Evolutionary conservation across 35 echinoderm and acorn worm genomes (phyloP), one percentile per base, ranked within the genome.

Genomic region (Apostichopus parvimensis): DNA sequence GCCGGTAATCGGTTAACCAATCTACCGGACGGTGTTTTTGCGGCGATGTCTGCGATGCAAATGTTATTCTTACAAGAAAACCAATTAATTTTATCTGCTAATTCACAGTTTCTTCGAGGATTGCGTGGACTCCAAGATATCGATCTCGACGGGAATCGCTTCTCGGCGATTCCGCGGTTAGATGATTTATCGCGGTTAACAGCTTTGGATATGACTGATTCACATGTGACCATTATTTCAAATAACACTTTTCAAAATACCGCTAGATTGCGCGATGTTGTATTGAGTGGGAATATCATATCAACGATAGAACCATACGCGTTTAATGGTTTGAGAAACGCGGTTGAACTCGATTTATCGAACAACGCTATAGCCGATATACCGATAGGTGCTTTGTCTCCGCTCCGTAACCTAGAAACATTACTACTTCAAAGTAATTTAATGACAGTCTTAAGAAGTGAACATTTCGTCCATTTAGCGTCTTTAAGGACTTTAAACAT

Each of bases 81-180:
- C 70, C 87, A 93, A 25, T 54, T 98, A 18, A 78, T 45, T 81
- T 15, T 90, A 6, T 83, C 88, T 80, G 77, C 92, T 14, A 90
- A 93, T 62, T 87, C 92, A 34, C 89, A 87, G 64, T 93, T 95
- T 80, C 87, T 98, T 34, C 79, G 77, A 57, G 92, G 94, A 53
- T 79, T 95, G 57, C 15, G 21, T 4, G 91, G 54, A 25, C 78
- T 95, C 9, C 34, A 93, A 11, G 96, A 98, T 70, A 78, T 98
- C 5, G 96, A 98, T 53, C 64, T 98, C 10, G 96, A 98, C 79
- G 96, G 96, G 14, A 98, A 98, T 56, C 93, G 92, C 57, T 95
- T 98, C 57, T 86, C 92, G 14, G 87, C 81, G 52, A 77, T 98
- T 28, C 96, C 96, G 17, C 83, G 87, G 53, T 82, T 98, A 21